A percentile compares a stretch with the other conserved stretches of the same genome.
Evolutionary conservation across 2,113 vertebrate genomes (phyloP).

Genomic region (Diglossa brunneiventris): DNA sequence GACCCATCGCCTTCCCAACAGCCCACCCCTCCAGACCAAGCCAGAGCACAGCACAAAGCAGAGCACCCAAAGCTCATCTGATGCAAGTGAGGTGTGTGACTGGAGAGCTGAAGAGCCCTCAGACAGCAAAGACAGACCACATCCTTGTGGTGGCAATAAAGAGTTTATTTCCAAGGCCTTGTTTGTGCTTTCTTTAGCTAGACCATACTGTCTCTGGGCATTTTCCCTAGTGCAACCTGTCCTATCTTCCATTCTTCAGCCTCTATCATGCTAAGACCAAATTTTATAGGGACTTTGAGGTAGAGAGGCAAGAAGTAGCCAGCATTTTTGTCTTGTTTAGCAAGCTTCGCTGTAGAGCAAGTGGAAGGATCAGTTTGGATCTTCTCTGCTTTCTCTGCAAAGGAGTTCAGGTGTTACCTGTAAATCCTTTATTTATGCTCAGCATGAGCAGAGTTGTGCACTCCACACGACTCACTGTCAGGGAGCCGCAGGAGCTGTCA

Average conservation of each 20-base stretch:
- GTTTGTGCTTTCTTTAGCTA: not conserved
- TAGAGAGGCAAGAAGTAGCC: not conserved
- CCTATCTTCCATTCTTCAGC: not conserved
- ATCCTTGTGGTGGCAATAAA: not conserved
- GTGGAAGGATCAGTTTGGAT: not conserved
- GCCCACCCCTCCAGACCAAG: not conserved
- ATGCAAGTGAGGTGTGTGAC: not conserved
- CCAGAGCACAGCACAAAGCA: not conserved
- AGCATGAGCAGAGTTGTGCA: too few relatives aligned
- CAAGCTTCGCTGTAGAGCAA: not conserved
- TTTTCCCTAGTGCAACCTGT: not conserved
- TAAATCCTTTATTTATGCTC: not conserved
- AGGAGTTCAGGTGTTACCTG: not conserved
- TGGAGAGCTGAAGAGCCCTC: not conserved
- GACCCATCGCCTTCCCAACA: not conserved
- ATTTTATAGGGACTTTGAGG: not conserved
- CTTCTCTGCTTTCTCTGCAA: not conserved
- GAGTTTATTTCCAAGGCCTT: not conserved
- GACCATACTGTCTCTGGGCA: not conserved
- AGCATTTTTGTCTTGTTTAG: not conserved
- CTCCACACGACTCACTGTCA: accelerated
- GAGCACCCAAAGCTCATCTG: not conserved
- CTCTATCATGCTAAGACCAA: not conserved
- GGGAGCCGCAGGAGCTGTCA: not conserved
- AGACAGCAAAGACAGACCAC: not conserved